Base-by-base conservation (phyloP, 2,113 vertebrate species). In the Macroglossus sobrinus region DNA sequence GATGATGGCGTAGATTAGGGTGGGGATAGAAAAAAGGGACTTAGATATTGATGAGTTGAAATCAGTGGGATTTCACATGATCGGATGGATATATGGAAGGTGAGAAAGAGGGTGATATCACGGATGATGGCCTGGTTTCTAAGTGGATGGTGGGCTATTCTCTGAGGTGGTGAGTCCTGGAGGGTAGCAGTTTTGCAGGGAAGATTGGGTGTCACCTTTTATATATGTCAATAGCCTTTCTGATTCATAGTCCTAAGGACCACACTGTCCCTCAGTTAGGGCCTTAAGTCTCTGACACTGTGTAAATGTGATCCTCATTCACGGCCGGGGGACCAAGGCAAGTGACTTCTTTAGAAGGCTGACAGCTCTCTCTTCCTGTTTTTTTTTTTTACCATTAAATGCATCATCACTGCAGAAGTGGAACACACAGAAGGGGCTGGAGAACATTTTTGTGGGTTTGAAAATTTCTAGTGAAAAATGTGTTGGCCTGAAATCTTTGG, bases 401-500 rank as follows among this genome's bases (percentile, higher is more conserved):
- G 55, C 78, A 95, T 95, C 28, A 64, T 88, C 15, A 19, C 79
- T 33, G 15, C 57, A 68, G 64, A 61, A 89, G 43, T 93, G 89
- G 72, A 89, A 85, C 30, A 89, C 30, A 47, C 89, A 80, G 64
- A 68, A 50, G 30, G 64, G 26, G 47, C 78, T 84, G 40, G 81
- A 78, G 91, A 80, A 94, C 38, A 89, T 95, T 94, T 87, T 94
- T 91, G 76, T 84, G 64, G 82, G 55, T 92, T 94, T 94, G 71
- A 59, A 84, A 88, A 80, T 94, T 91, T 95, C 61, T 89, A 95
- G 57, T 74, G 84, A 92, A 94, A 91, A 94, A 94, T 91, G 53
- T 95, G 40, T 94, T 94, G 91, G 69, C 38, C 79, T 97, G 55
- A 92, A 92, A 84, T 92, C 59, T 94, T 94, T 94, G 92, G 78